Percentiles rank a stretch among this genome's conserved stretches.
These are phyloP conservation scores for Corvus cornix DNA, from an alignment of 2,113 vertebrate species.

Conservation along the genomic window DNA sequence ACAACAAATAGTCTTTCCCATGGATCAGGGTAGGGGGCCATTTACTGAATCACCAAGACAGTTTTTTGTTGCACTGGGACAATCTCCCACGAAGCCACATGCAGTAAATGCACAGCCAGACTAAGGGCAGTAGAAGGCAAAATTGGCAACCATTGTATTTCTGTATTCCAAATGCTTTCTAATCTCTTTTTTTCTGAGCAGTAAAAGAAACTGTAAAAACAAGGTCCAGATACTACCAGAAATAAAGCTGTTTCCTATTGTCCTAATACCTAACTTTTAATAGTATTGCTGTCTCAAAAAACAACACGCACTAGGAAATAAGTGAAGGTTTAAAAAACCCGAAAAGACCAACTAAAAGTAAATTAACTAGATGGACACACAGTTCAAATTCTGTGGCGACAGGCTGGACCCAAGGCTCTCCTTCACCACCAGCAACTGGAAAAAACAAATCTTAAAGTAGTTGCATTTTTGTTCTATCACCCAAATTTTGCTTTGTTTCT, in stretches of 20 bases:
- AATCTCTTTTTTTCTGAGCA: not conserved
- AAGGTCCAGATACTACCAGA: not conserved
- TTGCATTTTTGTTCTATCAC: not conserved
- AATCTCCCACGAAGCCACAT: not conserved
- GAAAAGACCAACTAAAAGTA: not conserved
- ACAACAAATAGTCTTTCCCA: not conserved
- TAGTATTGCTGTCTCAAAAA: not conserved
- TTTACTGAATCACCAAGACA: not conserved
- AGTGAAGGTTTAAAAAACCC: not conserved
- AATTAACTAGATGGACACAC: not conserved
- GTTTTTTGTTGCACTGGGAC: not conserved
- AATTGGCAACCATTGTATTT: not conserved
- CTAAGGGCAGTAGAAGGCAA: not conserved
- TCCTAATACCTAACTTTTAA: not conserved
- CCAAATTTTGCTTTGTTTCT: not conserved
- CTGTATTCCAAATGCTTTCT: not conserved
- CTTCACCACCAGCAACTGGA: not conserved
- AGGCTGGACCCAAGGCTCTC: not conserved
- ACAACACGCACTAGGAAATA: not conserved
- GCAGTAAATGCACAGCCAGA: not conserved
- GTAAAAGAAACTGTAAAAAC: not conserved
- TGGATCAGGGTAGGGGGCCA: not conserved
- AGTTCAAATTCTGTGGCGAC: not conserved
- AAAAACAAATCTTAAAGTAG: not conserved
- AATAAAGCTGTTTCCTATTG: not conserved